Base-by-base conservation (phyloP, 2,888 invertebrate genomes). In the Anagyrus pseudococci region DNA sequence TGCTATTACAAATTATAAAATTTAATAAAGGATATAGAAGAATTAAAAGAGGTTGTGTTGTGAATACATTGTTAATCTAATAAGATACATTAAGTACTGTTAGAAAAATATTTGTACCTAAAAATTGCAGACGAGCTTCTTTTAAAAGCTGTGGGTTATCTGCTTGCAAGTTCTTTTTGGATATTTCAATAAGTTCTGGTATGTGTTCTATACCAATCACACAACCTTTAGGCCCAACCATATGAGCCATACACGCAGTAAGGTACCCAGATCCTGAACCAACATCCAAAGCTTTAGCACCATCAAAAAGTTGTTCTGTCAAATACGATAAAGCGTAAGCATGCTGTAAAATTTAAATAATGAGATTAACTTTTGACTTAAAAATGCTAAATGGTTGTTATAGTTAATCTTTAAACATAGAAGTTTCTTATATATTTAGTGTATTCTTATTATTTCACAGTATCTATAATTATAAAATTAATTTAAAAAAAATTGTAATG, bases 321-420 rank as follows among this genome's bases (percentile, higher is more conserved):
- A 97, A 84, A 67, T 90, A 85, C 80, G 96, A 94, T 74, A 97
- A 83, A 15, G 96, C 96, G 83, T 93, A 91, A 0, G 94, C 96
- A 83, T 97, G 96, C 94, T 94, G 76, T 37, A 13, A 13, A 37
- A 13, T n/a, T n/a, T n/a, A n/a, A n/a, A n/a, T n/a, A n/a, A n/a
- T n/a, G n/a, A n/a, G n/a, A n/a, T n/a, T n/a, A n/a, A n/a, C n/a
- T n/a, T n/a, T n/a, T n/a, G n/a, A n/a, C n/a, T n/a, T n/a, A n/a
- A n/a, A n/a, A n/a, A n/a, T n/a, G n/a, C n/a, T n/a, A n/a, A n/a
- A n/a, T n/a, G n/a, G n/a, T n/a, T n/a, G n/a, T n/a, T n/a, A n/a
- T n/a, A n/a, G n/a, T n/a, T n/a, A n/a, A n/a, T n/a, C n/a, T n/a
- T n/a, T n/a, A n/a, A n/a, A n/a, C n/a, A n/a, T n/a, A n/a, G n/a